These are phyloP conservation scores for Crossocerus cetratus DNA, from an alignment of 2,888 invertebrate species.

Conservation along the genomic window DNA sequence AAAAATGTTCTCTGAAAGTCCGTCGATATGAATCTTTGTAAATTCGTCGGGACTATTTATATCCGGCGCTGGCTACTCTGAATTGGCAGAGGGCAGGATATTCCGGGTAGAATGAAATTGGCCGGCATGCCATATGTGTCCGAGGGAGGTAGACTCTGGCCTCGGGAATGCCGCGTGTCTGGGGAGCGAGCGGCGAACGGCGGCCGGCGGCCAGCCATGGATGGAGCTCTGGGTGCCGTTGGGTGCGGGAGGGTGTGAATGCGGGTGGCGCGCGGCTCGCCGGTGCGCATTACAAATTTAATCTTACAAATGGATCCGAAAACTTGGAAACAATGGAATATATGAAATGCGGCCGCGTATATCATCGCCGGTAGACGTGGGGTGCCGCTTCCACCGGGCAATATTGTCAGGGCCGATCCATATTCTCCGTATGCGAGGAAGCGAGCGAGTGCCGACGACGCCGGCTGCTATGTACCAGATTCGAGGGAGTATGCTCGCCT, in stretches of 20 bases:
- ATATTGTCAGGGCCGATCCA: conserved; percentile 77
- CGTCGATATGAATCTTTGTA: too few relatives aligned
- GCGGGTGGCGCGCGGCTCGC: conserved; percentile 27
- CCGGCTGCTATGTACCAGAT: conserved; percentile 8
- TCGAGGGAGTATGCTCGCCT: conserved; percentile 11
- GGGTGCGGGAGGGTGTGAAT: conserved; percentile 41
- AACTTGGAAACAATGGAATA: conserved; percentile 78
- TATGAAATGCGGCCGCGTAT: conserved; percentile 76
- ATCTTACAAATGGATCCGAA: conserved; percentile 85
- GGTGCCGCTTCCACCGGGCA: conserved; percentile 69
- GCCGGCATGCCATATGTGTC: conserved; percentile 74
- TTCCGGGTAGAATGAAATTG: conserved; percentile 66
- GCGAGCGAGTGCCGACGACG: conserved; percentile 6
- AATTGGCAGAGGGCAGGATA: too few relatives aligned
- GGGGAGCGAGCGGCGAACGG: conserved; percentile 32
- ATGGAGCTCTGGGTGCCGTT: too few relatives aligned
- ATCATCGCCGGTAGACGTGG: conserved; percentile 67
- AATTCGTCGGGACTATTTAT: too few relatives aligned
- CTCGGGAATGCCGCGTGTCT: conserved; percentile 36
- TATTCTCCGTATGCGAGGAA: conserved; percentile 61
- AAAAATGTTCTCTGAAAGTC: too few relatives aligned
- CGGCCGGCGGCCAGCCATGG: too few relatives aligned
- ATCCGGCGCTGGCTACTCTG: too few relatives aligned
- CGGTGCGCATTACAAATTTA: conserved; percentile 82
- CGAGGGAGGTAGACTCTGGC: neutral